Evolutionary conservation across 2,797 vertebrate species (phyloP).

Genomic region (Triplophysa yarkandensis): DNA sequence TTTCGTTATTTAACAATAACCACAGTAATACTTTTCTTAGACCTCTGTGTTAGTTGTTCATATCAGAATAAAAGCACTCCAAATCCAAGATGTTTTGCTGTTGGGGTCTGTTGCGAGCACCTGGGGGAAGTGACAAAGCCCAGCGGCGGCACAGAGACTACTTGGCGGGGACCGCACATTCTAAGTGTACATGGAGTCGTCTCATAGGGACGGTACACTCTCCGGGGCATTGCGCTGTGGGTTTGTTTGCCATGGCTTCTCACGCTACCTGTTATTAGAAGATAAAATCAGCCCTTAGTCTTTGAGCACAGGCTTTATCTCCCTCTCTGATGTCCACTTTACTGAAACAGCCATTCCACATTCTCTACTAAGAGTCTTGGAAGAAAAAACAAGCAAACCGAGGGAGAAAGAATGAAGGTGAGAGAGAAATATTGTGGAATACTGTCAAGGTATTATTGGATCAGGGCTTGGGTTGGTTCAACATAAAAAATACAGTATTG

Average conservation of each 20-base stretch:
- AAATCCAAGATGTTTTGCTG: slow-evolving; percentile 9
- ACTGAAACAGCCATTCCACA: slow-evolving; percentile 16
- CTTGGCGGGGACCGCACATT: slow-evolving; percentile 35
- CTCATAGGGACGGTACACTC: slow-evolving; percentile 44
- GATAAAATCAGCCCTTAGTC: slow-evolving; percentile 46
- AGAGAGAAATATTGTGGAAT: background rate
- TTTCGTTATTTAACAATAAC: no score
- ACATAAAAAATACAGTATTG: background rate
- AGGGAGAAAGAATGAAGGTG: background rate
- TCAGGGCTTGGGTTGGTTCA: background rate
- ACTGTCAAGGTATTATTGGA: background rate
- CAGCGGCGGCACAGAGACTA: slow-evolving; percentile 23
- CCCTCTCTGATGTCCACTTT: slow-evolving; percentile 33
- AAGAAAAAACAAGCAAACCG: background rate
- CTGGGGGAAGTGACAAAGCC: slow-evolving; percentile 25
- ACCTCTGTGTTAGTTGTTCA: background rate
- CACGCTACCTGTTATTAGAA: slow-evolving; percentile 50
- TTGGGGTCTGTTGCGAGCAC: slow-evolving; percentile 20
- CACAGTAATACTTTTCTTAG: no score
- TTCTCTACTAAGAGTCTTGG: slow-evolving; percentile 11
- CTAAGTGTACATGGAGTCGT: slow-evolving; percentile 40
- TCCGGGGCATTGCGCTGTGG: slow-evolving; percentile 46
- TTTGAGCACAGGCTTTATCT: slow-evolving; percentile 50
- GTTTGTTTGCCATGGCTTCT: slow-evolving; percentile 52
- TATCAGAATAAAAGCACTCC: slow-evolving; percentile 16